Evolutionary conservation across 2,888 invertebrate species (phyloP).

Genomic region (Eupithecia tripunctaria): DNA sequence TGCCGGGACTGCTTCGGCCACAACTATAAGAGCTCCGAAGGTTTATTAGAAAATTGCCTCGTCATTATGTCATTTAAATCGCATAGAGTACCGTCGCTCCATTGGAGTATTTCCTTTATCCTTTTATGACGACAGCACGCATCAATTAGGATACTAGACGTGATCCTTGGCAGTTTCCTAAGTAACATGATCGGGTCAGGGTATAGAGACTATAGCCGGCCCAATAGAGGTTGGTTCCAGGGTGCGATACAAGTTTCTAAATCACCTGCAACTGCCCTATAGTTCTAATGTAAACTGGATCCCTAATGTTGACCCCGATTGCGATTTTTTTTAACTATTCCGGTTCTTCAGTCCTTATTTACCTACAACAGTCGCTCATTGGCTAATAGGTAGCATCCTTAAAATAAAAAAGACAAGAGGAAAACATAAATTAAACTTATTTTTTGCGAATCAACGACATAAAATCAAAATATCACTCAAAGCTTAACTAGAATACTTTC

Average conservation of each 20-base stretch:
- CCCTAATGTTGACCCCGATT: neutral
- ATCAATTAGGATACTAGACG: slow-evolving; percentile 78
- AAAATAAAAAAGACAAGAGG: neutral
- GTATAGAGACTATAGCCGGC: neutral
- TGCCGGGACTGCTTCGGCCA: slow-evolving; percentile 74
- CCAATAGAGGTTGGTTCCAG: neutral
- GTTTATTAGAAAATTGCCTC: slow-evolving; percentile 85
- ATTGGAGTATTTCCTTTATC: slow-evolving; percentile 84
- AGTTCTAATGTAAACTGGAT: neutral
- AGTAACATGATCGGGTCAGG: slow-evolving; percentile 23
- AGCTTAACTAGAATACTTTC: neutral
- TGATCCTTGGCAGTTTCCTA: slow-evolving; percentile 66
- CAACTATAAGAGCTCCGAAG: slow-evolving; percentile 78
- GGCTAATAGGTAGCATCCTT: neutral
- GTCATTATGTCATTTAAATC: slow-evolving; percentile 85
- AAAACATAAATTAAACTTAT: neutral
- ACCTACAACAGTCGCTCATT: neutral
- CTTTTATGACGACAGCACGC: slow-evolving; percentile 80
- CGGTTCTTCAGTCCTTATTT: neutral
- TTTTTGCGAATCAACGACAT: neutral
- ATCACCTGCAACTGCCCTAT: neutral
- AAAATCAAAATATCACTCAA: neutral
- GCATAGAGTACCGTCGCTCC: slow-evolving; percentile 83
- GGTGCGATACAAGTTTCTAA: neutral
- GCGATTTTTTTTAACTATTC: no score